These are phyloP conservation scores for Drosophila siamana DNA, from an alignment of 2,888 invertebrate species.

Conservation along the genomic window DNA sequence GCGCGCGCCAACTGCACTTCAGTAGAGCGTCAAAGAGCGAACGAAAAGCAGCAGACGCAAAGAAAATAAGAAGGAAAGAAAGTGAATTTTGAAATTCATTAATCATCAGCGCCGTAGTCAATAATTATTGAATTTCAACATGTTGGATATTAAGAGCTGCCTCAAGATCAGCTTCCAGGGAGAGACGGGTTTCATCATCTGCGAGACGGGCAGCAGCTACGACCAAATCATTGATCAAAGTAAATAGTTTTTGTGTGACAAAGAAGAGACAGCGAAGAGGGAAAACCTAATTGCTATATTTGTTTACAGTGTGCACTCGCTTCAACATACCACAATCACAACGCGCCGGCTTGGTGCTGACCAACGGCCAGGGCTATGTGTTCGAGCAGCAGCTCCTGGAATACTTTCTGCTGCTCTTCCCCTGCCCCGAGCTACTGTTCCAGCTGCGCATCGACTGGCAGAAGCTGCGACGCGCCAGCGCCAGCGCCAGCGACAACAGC, in stretches of 20 bases:
- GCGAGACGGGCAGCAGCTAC: conserved; percentile 57
- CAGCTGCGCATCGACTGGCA: conserved; percentile 73
- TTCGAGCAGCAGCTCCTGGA: conserved; percentile 79
- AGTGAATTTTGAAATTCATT: conserved; percentile 1
- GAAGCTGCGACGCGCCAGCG: conserved; percentile 46
- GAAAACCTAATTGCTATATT: not conserved
- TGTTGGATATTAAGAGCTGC: conserved; percentile 44
- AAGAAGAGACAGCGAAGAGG: not conserved
- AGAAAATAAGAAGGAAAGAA: not conserved
- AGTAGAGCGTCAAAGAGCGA: conserved; percentile 39
- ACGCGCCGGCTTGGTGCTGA: conserved; percentile 69
- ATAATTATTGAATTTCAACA: conserved; percentile 37
- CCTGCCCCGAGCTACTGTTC: conserved; percentile 78
- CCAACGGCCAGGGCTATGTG: conserved; percentile 73
- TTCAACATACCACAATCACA: conserved; percentile 63
- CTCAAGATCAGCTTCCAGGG: conserved; percentile 68
- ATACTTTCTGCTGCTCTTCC: conserved; percentile 81
- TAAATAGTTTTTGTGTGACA: conserved; percentile 45
- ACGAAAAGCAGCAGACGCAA: not conserved
- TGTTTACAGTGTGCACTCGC: conserved; percentile 33
- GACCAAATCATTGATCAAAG: conserved; percentile 76
- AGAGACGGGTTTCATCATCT: conserved; percentile 49
- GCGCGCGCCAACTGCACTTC: conserved; percentile 46
- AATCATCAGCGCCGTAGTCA: not conserved
- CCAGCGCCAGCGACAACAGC: conserved; percentile 24